A percentile compares a stretch with the other conserved stretches of the same genome.
phyloP scores from a whole-genome alignment of 2,797 vertebrate species.

The Phalanger gymnotis region DNA sequence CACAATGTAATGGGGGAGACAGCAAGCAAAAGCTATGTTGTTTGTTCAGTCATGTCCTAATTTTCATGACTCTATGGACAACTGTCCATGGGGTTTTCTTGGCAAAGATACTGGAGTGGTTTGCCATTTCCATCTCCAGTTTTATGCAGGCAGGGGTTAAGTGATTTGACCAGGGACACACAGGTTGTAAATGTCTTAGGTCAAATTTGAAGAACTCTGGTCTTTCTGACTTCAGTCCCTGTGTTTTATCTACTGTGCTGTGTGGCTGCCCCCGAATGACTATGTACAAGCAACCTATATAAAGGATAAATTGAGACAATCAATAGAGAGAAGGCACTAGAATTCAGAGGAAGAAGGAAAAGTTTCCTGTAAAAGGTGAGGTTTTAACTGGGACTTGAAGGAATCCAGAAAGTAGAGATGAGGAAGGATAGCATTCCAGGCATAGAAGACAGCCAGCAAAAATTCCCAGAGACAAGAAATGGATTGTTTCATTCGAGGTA shows the following conservation, averaged over 20 bases:
- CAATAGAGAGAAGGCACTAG: background rate
- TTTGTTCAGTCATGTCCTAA: background rate
- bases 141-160: background rate
- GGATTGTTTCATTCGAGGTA: background rate
- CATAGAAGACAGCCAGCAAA: background rate
- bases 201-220: background rate
- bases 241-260: background rate
- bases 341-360: background rate
- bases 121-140: background rate
- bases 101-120: background rate
- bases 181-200: background rate
- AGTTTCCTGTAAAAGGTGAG: background rate
- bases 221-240: background rate
- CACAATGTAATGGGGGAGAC: background rate
- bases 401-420: background rate
- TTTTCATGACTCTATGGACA: background rate
- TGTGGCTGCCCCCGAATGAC: background rate
- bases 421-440: background rate
- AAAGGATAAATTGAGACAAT: background rate
- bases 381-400: background rate
- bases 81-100: background rate
- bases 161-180: background rate
- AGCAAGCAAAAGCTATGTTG: background rate
- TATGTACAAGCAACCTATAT: background rate
- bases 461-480: background rate